Evolutionary conservation across 2,888 invertebrate species (phyloP), one percentile per base, ranked within the genome.

Genomic region (Pomacea canaliculata): DNA sequence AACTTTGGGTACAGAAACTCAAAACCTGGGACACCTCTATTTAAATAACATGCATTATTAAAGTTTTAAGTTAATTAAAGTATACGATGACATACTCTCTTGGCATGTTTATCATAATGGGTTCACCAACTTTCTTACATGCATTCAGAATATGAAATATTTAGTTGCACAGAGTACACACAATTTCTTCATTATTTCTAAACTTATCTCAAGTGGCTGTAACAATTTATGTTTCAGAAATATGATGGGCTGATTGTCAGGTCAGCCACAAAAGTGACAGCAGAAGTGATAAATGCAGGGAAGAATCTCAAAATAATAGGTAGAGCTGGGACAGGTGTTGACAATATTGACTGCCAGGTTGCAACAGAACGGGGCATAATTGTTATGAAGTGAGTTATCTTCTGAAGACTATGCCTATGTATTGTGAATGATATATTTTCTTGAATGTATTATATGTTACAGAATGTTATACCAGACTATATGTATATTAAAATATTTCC

Each of bases 321-420:
- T 19, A 93, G 99, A 68, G 99, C 99, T n/a, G 99, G 99, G 10
- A 98, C 98, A 3, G 99, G 99, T 7, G 97, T 98, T 8, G 99
- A 99, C 92, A 99, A 99, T 91, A 98, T 99, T 81, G 97, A 99
- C 90, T 94, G 96, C 68, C 92, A 93, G 63, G 95, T 96, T 10
- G 98, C 99, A 8, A 96, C 95, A 0, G 92, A 93, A 82, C 93
- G 94, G 84, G 96, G 96, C 83, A 93, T 98, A 83, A 93, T 97
- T 81, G 99, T 99, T 70, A 94, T 99, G 88, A 99, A 99, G 98
- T 98, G 93, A 93, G 94, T 92, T 7, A 49, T 23, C 18, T 19
- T 68, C 19, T 46, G 27, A 63, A 63, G 19, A 60, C 18, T 18
- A 19, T 60, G n/a, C 2, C n/a, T 60, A 7, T 60, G 2, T 60